Base-by-base conservation (phyloP, 1,140 invertebrate species). In the Trichoplusia ni region DNA sequence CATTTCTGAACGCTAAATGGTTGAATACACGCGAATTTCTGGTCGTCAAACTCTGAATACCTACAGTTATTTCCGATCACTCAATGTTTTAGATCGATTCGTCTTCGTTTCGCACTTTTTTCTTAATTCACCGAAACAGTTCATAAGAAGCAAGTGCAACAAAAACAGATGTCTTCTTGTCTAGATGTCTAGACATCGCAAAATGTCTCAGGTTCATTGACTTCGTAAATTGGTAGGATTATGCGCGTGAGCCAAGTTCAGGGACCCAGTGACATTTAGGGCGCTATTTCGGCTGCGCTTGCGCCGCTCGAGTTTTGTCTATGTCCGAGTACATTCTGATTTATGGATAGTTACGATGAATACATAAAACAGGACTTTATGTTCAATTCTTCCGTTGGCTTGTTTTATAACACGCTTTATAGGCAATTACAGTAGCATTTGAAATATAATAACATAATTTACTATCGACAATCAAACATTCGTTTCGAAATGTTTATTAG, bases 221-320 rank as follows among this genome's bases (percentile, higher is more conserved):
- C 75, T 68, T 60, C 37, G 62, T 73, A 73, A 80, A 82, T 81
- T 76, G 62, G 64, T 58, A 47, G 62, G 60, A 78, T 78, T 77
- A 76, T 77, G 29, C 44, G 14, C 31, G 71, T 72, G 66, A 72
- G 56, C 66, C 76, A 84, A 84, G 84, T 84, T 86, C 82, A 84
- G 72, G 77, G 74, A 82, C 66, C 77, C 72, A 76, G 47, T 77
- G 76, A 82, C 73, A 80, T 80, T 79, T 80, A 73, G 67, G 64
- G 60, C 62, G 71, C 71, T 76, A 80, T 82, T 80, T 78, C 49
- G 53, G 67, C 25, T 11, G 21, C 29, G 27, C 27, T 6, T 19
- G 11, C 58, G 16, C 42, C 31, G 35, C 47, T 49, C 59, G 33
- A 42, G 62, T 60, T 68, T 62, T 67, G 53, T 67, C n/a, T n/a